A percentile compares a stretch with the other conserved stretches of the same genome.
Conservation (phyloP, 2,113 vertebrate species). For the Emydocephalus ijimae region DNA sequence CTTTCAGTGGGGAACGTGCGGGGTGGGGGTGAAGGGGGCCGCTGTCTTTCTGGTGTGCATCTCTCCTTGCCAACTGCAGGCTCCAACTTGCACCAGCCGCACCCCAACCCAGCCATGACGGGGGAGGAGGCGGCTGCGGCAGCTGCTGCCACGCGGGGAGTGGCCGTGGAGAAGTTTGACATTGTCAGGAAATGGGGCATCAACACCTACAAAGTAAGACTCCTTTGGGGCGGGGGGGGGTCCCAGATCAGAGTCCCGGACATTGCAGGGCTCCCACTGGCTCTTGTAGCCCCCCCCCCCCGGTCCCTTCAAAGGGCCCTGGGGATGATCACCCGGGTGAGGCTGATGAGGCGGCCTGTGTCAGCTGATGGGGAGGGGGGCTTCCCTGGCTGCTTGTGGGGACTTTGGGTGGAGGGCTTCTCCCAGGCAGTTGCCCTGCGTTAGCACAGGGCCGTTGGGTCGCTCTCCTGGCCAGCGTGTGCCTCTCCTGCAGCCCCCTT, state of each 20-base stretch:
- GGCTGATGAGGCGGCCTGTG: neutral
- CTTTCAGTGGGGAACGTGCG: neutral
- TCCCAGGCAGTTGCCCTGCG: neutral
- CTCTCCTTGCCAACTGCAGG: conserved; percentile 67
- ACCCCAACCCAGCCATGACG: conserved; percentile 61
- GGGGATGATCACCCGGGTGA: neutral
- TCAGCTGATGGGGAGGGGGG: neutral
- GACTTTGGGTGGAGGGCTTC: neutral
- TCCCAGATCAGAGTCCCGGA: neutral
- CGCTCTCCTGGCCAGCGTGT: neutral
- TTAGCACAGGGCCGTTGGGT: neutral
- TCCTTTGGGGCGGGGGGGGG: neutral
- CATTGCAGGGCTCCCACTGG: neutral
- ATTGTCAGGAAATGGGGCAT: conserved; percentile 93
- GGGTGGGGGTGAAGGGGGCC: neutral
- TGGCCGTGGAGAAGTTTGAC: conserved; percentile 94
- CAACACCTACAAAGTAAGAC: conserved; percentile 92
- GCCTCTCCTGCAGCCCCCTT: neutral
- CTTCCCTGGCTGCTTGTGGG: neutral
- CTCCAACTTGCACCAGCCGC: conserved; percentile 80
- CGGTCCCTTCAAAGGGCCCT: neutral
- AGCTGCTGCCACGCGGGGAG: conserved; percentile 66
- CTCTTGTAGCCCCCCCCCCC: neutral
- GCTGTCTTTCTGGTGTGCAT: neutral
- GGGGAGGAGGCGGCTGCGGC: conserved; percentile 73